A percentile compares a stretch with the other conserved stretches of the same genome.
phyloP scores from a whole-genome alignment of 2,797 vertebrate genomes.

The Anniella stebbinsi region DNA sequence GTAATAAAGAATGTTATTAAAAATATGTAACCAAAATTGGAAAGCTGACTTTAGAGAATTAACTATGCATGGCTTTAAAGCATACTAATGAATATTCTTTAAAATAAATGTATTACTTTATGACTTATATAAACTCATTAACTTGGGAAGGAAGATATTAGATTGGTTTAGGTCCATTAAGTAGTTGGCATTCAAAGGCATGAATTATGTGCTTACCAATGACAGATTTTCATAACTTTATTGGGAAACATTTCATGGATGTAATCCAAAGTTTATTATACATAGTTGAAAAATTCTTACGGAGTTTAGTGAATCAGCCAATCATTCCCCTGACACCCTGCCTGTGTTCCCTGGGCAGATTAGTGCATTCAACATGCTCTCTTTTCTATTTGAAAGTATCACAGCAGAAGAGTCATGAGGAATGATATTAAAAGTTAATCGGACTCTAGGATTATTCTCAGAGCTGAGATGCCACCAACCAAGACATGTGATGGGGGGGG shows the following conservation, averaged over 20 bases:
- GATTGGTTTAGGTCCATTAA: conserved; percentile 22
- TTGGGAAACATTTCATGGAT: background rate
- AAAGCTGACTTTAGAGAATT: conserved; percentile 12
- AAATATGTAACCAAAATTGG: background rate
- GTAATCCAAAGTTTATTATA: background rate
- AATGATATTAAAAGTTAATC: too few species aligned
- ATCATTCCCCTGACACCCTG: too few species aligned
- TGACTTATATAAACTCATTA: conserved; percentile 34
- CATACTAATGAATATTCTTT: conserved; percentile 24
- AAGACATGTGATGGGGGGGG: too few species aligned
- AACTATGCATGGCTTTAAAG: conserved; percentile 6
- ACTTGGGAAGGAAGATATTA: conserved; percentile 10
- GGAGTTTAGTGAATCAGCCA: background rate
- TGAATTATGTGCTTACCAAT: conserved; percentile 4
- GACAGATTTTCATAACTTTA: conserved; percentile 5
- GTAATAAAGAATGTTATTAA: background rate
- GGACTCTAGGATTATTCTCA: too few species aligned
- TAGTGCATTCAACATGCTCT: background rate
- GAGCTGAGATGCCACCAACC: too few species aligned
- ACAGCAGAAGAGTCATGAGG: background rate
- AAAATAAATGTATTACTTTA: conserved; percentile 28
- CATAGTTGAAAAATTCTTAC: background rate
- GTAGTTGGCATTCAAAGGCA: background rate
- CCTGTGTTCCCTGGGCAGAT: background rate
- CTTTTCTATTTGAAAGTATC: background rate